These are phyloP conservation scores for Reinhardtius hippoglossoides DNA, from an alignment of 2,113 vertebrate species.

Conservation along the genomic window DNA sequence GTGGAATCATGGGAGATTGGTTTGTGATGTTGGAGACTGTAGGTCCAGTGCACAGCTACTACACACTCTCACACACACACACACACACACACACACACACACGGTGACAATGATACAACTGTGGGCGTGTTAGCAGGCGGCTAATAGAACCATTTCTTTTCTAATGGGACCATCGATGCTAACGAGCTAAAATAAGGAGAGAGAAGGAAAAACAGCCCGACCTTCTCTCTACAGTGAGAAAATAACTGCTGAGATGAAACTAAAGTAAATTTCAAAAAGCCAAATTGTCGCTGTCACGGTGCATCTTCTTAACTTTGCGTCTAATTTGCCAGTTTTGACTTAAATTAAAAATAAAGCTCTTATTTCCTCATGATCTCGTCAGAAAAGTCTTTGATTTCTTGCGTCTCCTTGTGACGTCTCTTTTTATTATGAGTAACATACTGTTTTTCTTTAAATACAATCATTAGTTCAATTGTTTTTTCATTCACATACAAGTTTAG, in stretches of 20 bases:
- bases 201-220: neutral
- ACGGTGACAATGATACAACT: neutral
- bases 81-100: too few species aligned
- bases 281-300: neutral
- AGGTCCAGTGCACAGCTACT: too few species aligned
- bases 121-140: neutral
- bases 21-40: slow-evolving; percentile 62
- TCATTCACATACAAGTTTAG: slow-evolving; percentile 61
- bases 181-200: neutral
- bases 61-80: too few species aligned
- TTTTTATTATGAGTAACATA: slow-evolving; percentile 19
- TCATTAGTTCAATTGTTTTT: slow-evolving; percentile 61
- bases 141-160: neutral
- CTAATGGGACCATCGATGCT: neutral
- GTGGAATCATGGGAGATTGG: slow-evolving; percentile 77
- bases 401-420: neutral
- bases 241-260: neutral
- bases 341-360: neutral
- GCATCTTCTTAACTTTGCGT: neutral
- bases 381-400: slow-evolving; percentile 20
- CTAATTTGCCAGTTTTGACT: neutral
- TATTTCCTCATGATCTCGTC: slow-evolving; percentile 52
- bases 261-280: neutral
- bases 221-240: neutral
- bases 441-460: slow-evolving; percentile 68